Conservation (phyloP, 2,113 vertebrate genomes). For the Epinephelus moara region DNA sequence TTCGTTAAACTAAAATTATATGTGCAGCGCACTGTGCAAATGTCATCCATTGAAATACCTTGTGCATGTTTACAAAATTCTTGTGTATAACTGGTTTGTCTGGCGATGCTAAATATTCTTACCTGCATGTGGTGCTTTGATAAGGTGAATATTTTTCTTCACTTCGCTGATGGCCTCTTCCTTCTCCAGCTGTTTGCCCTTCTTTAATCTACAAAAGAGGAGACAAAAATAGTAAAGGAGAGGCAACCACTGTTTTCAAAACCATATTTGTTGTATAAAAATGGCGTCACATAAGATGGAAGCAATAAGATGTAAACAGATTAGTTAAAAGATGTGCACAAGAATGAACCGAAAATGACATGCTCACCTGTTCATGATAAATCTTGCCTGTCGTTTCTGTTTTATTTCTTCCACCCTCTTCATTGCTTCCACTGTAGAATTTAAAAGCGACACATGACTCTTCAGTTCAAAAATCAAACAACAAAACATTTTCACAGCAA, state of each 20-base stretch:
- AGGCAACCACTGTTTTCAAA: background rate
- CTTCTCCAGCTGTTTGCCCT: constrained; percentile 94
- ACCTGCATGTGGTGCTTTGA: constrained; percentile 95
- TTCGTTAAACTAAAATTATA: background rate
- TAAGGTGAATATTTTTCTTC: constrained; percentile 96
- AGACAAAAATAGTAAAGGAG: background rate
- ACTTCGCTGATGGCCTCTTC: constrained; percentile 94
- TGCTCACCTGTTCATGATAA: constrained; percentile 95
- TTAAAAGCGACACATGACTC: constrained; percentile 2
- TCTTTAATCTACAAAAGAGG: constrained; percentile 88
- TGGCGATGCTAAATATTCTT: constrained; percentile 19
- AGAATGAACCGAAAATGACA: background rate
- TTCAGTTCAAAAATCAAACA: background rate
- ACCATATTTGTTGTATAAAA: background rate
- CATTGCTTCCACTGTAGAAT: constrained; percentile 92
- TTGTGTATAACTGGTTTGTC: background rate
- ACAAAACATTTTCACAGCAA: background rate
- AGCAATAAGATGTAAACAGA: background rate
- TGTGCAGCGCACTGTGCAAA: background rate
- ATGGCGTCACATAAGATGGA: too few species aligned
- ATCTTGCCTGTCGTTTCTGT: constrained; percentile 93
- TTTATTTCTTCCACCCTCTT: constrained; percentile 95
- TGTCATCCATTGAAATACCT: background rate
- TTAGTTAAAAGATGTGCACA: background rate
- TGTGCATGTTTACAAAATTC: background rate